These are phyloP conservation scores for Pao palembangensis DNA, from an alignment of 2,113 vertebrate genomes.

Conservation along the genomic window DNA sequence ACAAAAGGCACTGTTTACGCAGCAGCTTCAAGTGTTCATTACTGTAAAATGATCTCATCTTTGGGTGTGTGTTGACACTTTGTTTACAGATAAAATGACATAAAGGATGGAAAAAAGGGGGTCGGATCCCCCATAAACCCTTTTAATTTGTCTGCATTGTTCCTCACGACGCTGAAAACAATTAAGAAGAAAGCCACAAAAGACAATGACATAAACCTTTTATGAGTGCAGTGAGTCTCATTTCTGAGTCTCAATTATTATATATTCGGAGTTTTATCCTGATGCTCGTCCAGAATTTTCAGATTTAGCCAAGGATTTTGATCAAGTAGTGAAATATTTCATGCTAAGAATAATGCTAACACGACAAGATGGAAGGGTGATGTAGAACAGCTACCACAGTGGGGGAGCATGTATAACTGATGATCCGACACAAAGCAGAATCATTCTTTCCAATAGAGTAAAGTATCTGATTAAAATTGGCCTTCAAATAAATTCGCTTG, in stretches of 20 bases:
- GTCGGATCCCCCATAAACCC: constrained; percentile 63
- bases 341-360: too few species aligned
- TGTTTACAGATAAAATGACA: constrained; percentile 62
- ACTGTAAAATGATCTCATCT: constrained; percentile 56
- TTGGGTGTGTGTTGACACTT: constrained; percentile 55
- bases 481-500: too few species aligned
- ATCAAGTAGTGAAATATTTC: too few species aligned
- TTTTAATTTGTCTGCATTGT: constrained; percentile 60
- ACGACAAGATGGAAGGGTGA: too few species aligned
- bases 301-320: too few species aligned
- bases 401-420: too few species aligned
- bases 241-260: constrained; percentile 1
- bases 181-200: constrained; percentile 72
- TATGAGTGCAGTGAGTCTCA: constrained; percentile 62
- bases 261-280: too few species aligned
- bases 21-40: constrained; percentile 41
- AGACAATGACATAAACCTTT: constrained; percentile 70
- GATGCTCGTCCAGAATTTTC: too few species aligned
- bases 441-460: too few species aligned
- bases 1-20: constrained; percentile 23
- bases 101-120: constrained; percentile 57
- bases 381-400: too few species aligned
- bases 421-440: too few species aligned
- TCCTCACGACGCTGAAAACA: constrained; percentile 67
- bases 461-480: too few species aligned